Conservation (phyloP, 2,888 invertebrate species). For the Dione juno region DNA sequence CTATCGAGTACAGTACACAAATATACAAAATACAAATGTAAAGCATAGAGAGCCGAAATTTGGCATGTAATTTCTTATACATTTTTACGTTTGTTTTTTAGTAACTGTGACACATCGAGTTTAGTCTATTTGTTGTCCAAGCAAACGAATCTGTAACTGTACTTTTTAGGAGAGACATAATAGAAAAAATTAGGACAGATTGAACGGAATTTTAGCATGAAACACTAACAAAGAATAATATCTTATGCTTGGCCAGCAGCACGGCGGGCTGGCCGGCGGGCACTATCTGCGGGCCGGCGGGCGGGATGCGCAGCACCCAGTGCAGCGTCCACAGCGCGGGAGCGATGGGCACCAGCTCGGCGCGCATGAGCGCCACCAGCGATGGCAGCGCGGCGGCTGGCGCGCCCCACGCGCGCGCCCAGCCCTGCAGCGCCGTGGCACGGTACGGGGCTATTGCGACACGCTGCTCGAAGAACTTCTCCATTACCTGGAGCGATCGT, state of each 20-base stretch:
- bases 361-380: conserved; percentile 93
- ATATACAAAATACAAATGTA: too few species aligned
- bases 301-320: conserved; percentile 96
- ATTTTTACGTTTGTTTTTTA: too few species aligned
- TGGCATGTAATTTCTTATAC: too few species aligned
- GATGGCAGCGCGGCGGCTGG: conserved; percentile 95
- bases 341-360: conserved; percentile 83
- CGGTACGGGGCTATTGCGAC: conserved; percentile 96
- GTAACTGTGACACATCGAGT: too few species aligned
- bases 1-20: too few species aligned
- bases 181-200: too few species aligned
- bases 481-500: conserved; percentile 86
- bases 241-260: conserved; percentile 92
- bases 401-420: conserved; percentile 92
- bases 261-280: conserved; percentile 96
- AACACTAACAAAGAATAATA: conserved; percentile 93
- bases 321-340: conserved; percentile 92
- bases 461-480: conserved; percentile 95
- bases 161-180: too few species aligned
- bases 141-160: too few species aligned
- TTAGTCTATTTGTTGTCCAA: too few species aligned
- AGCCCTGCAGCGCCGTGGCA: conserved; percentile 93
- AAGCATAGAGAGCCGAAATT: too few species aligned
- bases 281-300: conserved; percentile 93
- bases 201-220: too few species aligned